A percentile compares a stretch with the other conserved stretches of the same genome.
These are phyloP conservation scores for Ditula angustiorana DNA, from an alignment of 2,888 invertebrate species.

Conservation along the genomic window DNA sequence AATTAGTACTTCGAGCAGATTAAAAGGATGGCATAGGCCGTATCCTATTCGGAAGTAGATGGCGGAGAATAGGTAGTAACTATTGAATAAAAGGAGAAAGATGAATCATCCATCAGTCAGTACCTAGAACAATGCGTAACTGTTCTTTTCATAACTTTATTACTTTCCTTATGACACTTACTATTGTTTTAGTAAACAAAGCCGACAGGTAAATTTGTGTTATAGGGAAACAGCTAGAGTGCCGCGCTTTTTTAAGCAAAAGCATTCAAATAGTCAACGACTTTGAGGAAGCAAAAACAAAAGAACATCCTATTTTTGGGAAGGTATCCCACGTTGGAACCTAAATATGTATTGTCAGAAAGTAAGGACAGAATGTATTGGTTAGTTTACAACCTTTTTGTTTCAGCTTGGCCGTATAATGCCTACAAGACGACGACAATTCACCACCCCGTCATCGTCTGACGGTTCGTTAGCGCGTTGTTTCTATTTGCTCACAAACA, in stretches of 20 bases:
- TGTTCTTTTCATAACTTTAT: neutral
- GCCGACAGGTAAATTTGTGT: neutral
- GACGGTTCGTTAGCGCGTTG: slow-evolving; percentile 49
- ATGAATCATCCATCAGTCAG: neutral
- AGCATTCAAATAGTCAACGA: neutral
- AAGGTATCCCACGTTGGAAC: too few species aligned
- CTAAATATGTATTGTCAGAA: too few species aligned
- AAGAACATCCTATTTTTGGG: too few species aligned
- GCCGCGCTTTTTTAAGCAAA: neutral
- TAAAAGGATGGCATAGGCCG: too few species aligned
- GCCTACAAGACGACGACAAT: neutral
- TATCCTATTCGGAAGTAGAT: too few species aligned
- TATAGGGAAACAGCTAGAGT: neutral
- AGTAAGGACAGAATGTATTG: too few species aligned
- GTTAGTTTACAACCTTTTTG: too few species aligned
- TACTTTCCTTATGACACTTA: neutral
- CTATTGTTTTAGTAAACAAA: neutral
- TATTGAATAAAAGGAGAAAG: neutral
- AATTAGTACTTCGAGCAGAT: too few species aligned
- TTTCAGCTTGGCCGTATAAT: neutral
- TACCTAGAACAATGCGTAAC: neutral
- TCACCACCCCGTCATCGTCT: neutral
- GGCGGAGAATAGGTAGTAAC: too few species aligned
- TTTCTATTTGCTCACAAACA: slow-evolving; percentile 53
- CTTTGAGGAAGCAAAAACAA: neutral